phyloP scores from a whole-genome alignment of 2,888 invertebrate species.

The Cataglyphis albicans region DNA sequence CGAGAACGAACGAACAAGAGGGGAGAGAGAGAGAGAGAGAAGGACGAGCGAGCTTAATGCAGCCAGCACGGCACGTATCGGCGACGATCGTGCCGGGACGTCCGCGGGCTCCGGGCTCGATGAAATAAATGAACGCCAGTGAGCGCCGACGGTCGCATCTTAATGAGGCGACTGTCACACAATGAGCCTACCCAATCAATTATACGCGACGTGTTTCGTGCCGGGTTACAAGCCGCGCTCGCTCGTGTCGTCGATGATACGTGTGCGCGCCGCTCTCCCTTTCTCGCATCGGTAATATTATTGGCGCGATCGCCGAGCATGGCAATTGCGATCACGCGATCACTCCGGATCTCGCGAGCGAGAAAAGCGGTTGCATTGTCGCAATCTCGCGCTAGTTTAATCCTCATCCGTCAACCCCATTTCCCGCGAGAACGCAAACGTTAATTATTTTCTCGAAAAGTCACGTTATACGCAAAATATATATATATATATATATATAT shows the following conservation, averaged over 20 bases:
- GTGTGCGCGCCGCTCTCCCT: slow-evolving; percentile 10
- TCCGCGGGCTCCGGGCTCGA: slow-evolving; percentile 45
- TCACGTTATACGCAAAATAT: slow-evolving; percentile 35
- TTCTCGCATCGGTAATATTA: slow-evolving; percentile 40
- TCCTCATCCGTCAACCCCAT: slow-evolving; percentile 50
- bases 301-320: slow-evolving; percentile 47
- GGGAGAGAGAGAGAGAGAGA: neutral
- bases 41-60: slow-evolving; percentile 31
- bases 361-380: slow-evolving; percentile 38
- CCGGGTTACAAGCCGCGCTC: slow-evolving; percentile 45
- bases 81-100: slow-evolving; percentile 23
- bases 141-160: slow-evolving; percentile 80
- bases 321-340: slow-evolving; percentile 54
- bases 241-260: slow-evolving; percentile 55
- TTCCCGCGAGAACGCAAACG: slow-evolving; percentile 44
- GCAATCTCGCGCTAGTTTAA: slow-evolving; percentile 43
- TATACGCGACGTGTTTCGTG: slow-evolving; percentile 72
- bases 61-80: slow-evolving; percentile 51
- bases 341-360: slow-evolving; percentile 44
- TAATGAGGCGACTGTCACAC: slow-evolving; percentile 84
- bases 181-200: slow-evolving; percentile 84
- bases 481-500: neutral
- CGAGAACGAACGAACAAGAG: neutral
- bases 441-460: slow-evolving; percentile 53
- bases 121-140: slow-evolving; percentile 81